Evolutionary conservation across 2,888 invertebrate species (phyloP), one percentile per base, ranked within the genome.

Genomic region (Argyresthia albistria): DNA sequence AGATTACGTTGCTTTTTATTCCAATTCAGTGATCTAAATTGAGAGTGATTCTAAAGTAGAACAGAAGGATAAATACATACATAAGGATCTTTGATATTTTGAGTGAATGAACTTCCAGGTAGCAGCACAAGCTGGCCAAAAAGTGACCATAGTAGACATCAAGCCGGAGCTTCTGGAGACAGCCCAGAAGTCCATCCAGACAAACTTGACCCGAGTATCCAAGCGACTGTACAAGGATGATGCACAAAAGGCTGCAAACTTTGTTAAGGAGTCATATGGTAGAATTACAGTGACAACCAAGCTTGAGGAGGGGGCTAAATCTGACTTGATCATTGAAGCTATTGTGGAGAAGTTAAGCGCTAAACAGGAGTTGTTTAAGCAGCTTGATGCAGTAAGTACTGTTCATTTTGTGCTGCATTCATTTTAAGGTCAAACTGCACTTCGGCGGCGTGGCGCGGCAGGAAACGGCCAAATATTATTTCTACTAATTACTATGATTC

Each of bases 321-420:
- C 93, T 0, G 95, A 96, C 74, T 76, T 97, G 55, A 93, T 97
- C 3, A 89, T 97, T 11, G 97, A 97, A 78, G 97, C 97, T 0
- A 94, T 97, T 67, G 91, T 96, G 10, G 97, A 97, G 76, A 95
- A 95, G 67, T 80, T 97, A 55, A 91, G 91, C 51, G 77, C 91
- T 0, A 95, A 95, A 70, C 93, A 93, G 66, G 91, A 94, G 62
- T 77, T 97, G 6, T 96, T 97, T 67, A 88, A 90, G 55, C 88
- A 88, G 56, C 88, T 96, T 50, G 96, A 97, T 80, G 78, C 80
- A 60, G 91, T 91, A 68, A 67, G 81, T 67, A 37, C 43, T 42
- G n/a, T 14, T 43, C 7, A 16, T 37, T 16, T 8, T 42, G 14
- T 39, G n/a, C 16, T 43, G 42, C 46, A 42, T 50, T 43, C 35